Percentiles rank a stretch among this genome's conserved stretches.
These are phyloP conservation scores for Diglossa brunneiventris DNA, from an alignment of 2,113 vertebrate genomes.

Conservation along the genomic window DNA sequence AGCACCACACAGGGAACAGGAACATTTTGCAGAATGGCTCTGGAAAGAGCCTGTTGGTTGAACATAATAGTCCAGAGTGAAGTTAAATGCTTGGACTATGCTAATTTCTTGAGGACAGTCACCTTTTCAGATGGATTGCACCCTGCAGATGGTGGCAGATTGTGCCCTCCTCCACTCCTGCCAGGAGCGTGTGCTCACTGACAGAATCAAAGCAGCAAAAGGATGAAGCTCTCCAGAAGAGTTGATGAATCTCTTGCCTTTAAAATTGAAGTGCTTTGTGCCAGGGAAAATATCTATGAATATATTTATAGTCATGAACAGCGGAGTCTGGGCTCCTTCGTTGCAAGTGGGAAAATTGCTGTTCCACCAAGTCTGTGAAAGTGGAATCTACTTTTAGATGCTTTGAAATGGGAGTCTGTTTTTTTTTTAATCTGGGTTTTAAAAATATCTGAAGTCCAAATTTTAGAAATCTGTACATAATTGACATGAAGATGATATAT, in stretches of 20 bases:
- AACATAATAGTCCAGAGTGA: not conserved
- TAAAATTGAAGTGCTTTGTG: constrained; percentile 4
- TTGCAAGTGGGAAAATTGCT: not conserved
- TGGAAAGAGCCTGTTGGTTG: not conserved
- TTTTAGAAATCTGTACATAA: not conserved
- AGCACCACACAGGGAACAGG: not conserved
- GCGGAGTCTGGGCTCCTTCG: not conserved
- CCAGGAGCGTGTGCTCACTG: constrained; percentile 9
- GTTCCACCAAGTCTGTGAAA: not conserved
- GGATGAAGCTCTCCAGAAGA: constrained; percentile 23
- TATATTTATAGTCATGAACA: constrained; percentile 45
- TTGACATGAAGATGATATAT: not conserved
- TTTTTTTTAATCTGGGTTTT: not conserved
- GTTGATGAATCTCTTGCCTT: constrained; percentile 13
- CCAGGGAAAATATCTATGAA: constrained; percentile 32
- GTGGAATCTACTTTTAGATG: constrained; percentile 26
- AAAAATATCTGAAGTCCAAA: constrained; percentile 1
- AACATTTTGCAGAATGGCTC: not conserved
- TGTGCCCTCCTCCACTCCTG: constrained; percentile 47
- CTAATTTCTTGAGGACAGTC: constrained; percentile 44
- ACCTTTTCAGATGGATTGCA: constrained; percentile 48
- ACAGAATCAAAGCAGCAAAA: constrained; percentile 26
- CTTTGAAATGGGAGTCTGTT: not conserved
- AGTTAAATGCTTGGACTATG: constrained; percentile 3
- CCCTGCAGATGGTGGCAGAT: constrained; percentile 65